These are phyloP conservation scores for Copsychus sechellarum DNA, from an alignment of 2,113 vertebrate genomes.

Conservation along the genomic window DNA sequence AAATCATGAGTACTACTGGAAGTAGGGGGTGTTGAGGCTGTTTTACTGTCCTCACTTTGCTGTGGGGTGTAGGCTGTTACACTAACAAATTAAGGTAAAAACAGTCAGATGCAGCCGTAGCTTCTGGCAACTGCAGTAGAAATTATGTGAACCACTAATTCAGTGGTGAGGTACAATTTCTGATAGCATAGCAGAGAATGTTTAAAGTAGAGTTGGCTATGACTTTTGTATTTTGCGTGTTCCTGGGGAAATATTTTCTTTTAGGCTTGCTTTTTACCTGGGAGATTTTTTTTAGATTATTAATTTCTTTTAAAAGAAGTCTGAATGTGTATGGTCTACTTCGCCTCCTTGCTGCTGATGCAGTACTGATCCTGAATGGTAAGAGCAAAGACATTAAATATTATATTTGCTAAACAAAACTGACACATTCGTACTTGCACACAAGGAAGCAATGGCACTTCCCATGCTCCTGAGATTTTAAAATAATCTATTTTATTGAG, in stretches of 20 bases:
- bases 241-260: neutral
- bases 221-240: neutral
- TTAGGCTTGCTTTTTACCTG: conserved; percentile 6
- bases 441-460: conserved; percentile 59
- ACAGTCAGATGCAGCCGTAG: neutral
- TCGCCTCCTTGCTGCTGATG: conserved; percentile 23
- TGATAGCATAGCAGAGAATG: neutral
- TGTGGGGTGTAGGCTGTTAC: neutral
- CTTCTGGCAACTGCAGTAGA: neutral
- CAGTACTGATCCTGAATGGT: neutral
- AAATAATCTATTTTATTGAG: conserved; percentile 81
- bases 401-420: conserved; percentile 77
- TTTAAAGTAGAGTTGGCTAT: neutral
- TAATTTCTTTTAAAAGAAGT: conserved; percentile 28
- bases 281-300: neutral
- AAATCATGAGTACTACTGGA: neutral
- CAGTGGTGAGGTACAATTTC: neutral
- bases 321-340: neutral
- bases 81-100: neutral
- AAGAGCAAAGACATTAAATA: conserved; percentile 64
- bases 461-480: conserved; percentile 65
- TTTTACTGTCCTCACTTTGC: neutral
- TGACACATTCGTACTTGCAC: conserved; percentile 69
- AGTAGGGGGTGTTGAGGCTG: neutral
- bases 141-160: neutral